Evolutionary conservation across 2,797 vertebrate species (phyloP).

Genomic region (Onychomys leucogaster): DNA sequence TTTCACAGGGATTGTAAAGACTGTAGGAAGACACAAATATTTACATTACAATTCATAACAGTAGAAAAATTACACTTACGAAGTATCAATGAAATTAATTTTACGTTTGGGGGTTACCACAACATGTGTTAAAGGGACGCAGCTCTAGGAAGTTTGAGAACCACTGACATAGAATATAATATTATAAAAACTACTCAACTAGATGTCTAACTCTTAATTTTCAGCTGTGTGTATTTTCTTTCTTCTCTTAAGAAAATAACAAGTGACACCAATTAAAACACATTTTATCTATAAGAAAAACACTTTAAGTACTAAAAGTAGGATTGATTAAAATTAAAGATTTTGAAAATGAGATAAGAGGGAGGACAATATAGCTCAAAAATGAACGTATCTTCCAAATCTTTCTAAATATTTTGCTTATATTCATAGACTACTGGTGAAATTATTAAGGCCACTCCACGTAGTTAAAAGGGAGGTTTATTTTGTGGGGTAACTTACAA

Average conservation of each 20-base stretch:
- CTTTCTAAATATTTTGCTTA: not conserved
- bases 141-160: too few relatives aligned
- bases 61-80: not conserved
- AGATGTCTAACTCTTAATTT: not conserved
- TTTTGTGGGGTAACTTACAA: too few relatives aligned
- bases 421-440: not conserved
- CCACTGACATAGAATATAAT: not conserved
- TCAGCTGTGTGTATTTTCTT: too few relatives aligned
- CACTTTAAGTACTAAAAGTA: not conserved
- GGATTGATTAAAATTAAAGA: not conserved
- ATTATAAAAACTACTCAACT: not conserved
- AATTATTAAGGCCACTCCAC: too few relatives aligned
- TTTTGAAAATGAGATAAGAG: not conserved
- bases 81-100: not conserved
- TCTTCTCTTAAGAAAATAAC: not conserved
- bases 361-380: not conserved
- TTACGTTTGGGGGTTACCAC: not conserved
- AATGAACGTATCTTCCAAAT: not conserved
- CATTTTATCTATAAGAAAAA: not conserved
- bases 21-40: not conserved
- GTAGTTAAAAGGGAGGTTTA: too few relatives aligned
- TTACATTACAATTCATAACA: not conserved
- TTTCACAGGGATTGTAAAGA: not conserved
- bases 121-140: not conserved
- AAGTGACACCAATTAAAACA: not conserved